Percentiles rank a stretch among this genome's conserved stretches.
Conservation (phyloP, 2,113 vertebrate species). For the Malurus alboscapulatus region DNA sequence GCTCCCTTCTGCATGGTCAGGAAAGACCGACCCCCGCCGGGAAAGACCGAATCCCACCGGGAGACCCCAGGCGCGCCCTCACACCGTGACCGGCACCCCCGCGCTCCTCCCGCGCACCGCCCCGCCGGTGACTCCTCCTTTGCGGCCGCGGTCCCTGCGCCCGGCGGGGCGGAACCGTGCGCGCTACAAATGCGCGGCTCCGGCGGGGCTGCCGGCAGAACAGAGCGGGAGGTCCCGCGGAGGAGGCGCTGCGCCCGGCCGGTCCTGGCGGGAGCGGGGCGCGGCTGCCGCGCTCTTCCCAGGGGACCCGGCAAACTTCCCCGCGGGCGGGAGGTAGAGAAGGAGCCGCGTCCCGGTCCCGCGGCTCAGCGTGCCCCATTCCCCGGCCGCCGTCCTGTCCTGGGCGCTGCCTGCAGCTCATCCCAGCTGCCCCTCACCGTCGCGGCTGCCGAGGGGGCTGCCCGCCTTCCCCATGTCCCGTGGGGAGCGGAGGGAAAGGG, state of each 20-base stretch:
- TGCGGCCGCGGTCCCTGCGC: not conserved
- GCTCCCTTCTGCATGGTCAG: no score
- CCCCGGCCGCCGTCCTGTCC: not conserved
- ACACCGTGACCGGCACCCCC: not conserved
- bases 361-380: not conserved
- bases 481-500: not conserved
- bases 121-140: not conserved
- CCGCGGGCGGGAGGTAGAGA: not conserved
- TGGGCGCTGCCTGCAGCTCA: not conserved
- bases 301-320: not conserved
- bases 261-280: not conserved
- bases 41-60: not conserved
- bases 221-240: rapidly evolving
- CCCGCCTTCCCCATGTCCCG: not conserved
- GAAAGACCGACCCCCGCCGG: no score
- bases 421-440: not conserved
- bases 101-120: not conserved
- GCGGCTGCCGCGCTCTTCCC: no score
- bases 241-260: rapidly evolving
- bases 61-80: not conserved
- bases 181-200: not conserved
- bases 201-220: not conserved
- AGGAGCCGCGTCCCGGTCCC: not conserved
- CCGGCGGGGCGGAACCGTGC: not conserved
- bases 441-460: not conserved